A percentile compares a stretch with the other conserved stretches of the same genome.
Evolutionary conservation across 2,888 invertebrate species (phyloP).

Genomic region (Drosophila dives): DNA sequence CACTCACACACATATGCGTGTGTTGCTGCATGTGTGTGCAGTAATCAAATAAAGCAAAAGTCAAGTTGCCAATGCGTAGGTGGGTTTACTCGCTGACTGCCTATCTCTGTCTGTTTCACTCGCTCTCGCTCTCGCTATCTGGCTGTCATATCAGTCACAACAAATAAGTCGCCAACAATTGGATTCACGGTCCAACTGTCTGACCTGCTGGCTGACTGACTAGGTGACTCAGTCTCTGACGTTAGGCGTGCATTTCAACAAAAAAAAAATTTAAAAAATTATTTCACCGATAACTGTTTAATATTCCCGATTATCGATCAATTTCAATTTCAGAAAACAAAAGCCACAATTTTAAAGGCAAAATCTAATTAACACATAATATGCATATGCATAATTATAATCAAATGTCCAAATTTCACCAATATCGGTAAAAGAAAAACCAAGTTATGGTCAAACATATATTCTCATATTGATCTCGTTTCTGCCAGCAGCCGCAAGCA

Average conservation of each 20-base stretch:
- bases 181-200: conserved; percentile 31
- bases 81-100: conserved; percentile 21
- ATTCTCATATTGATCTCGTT: too few species aligned
- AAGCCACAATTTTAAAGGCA: too few species aligned
- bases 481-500: too few species aligned
- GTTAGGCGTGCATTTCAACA: conserved; percentile 14
- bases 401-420: too few species aligned
- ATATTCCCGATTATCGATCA: too few species aligned
- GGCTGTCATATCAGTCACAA: conserved; percentile 32
- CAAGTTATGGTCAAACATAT: too few species aligned
- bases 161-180: conserved; percentile 48
- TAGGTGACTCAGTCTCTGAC: conserved; percentile 45
- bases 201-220: conserved; percentile 37
- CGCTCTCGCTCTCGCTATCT: not conserved
- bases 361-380: too few species aligned
- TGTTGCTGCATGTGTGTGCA: not conserved
- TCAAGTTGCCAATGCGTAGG: conserved; percentile 49
- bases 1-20: not conserved
- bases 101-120: not conserved
- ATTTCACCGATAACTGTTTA: too few species aligned
- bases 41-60: conserved; percentile 56
- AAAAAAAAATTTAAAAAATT: not conserved
- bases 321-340: too few species aligned
- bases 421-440: too few species aligned
- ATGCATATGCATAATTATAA: too few species aligned